phyloP scores from a whole-genome alignment of 2,113 vertebrate genomes.

The Phalacrocorax carbo region DNA sequence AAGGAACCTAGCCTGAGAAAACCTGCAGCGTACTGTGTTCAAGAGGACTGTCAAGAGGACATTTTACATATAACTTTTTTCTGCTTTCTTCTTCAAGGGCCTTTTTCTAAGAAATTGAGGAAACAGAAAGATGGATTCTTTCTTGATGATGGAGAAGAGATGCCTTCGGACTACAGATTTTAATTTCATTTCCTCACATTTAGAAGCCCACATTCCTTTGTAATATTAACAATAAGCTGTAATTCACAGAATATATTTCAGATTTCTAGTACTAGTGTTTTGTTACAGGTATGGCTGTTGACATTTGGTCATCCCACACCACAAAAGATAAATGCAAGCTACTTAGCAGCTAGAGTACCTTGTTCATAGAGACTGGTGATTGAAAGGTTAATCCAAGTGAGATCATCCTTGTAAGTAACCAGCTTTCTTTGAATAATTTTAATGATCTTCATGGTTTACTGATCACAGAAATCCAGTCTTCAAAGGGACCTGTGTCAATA shows the following conservation, averaged over 20 bases:
- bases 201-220: background rate
- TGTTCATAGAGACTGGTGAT: background rate
- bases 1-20: background rate
- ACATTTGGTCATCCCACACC: background rate
- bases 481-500: background rate
- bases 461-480: background rate
- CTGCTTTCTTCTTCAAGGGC: background rate
- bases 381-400: background rate
- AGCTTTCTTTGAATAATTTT: background rate
- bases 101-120: background rate
- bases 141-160: background rate
- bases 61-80: background rate
- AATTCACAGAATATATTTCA: background rate
- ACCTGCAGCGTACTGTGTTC: background rate
- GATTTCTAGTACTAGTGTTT: background rate
- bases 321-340: background rate
- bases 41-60: background rate
- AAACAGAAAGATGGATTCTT: background rate
- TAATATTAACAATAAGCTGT: background rate
- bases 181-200: background rate
- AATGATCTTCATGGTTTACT: background rate
- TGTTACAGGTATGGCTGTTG: background rate
- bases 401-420: background rate
- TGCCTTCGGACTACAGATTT: background rate
- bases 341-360: background rate